Base-by-base conservation (phyloP, 2,797 vertebrate species). In the Pelodytes ibericus region DNA sequence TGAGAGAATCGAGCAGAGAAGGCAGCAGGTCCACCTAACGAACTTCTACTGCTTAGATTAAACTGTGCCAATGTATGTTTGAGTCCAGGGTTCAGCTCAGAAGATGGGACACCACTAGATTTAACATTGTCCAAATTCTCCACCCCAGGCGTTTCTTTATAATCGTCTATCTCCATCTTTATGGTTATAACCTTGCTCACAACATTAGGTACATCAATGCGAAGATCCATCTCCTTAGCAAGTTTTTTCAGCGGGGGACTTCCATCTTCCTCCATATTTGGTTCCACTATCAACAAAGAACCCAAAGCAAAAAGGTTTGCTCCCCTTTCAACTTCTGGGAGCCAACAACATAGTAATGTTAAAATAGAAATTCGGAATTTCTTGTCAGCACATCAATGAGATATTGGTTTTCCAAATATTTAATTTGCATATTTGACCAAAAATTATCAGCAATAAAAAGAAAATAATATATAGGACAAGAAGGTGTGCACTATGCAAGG, bases 41-140 rank as follows among this genome's bases (percentile, higher is more conserved):
- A 99, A 83, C 95, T 98, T 92, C 98, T 96, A 86, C 98, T 99
- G 91, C 97, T 99, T 26, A 99, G 89, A 61, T 96, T 96, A 88
- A 99, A 99, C 87, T 99, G 97, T 79, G 97, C 97, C 87, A 99
- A 85, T 0, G 98, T 99, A 87, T 98, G 96, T 82, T 99, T 99
- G 83, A 99, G 92, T 79, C 95, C 97, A 4, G 97, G 96, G 85
- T 97, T 99, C 85, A 99, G 89, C 87, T 94, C 94, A 84, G 97
- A 89, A 83, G 95, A 93, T 86, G 93, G 87, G 73, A 88, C 33
- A 22, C 87, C 81, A 33, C 90, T 91, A 77, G 90, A 81, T 72
- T 95, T 95, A 64, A 88, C 77, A 0, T 84, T 82, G 56, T 89
- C 90, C 71, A 79, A 86, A 44, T 83, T 84, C 2, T 84, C 77